Evolutionary conservation across 2,797 vertebrate genomes (phyloP).

Genomic region (Pseudochirops cupreus): DNA sequence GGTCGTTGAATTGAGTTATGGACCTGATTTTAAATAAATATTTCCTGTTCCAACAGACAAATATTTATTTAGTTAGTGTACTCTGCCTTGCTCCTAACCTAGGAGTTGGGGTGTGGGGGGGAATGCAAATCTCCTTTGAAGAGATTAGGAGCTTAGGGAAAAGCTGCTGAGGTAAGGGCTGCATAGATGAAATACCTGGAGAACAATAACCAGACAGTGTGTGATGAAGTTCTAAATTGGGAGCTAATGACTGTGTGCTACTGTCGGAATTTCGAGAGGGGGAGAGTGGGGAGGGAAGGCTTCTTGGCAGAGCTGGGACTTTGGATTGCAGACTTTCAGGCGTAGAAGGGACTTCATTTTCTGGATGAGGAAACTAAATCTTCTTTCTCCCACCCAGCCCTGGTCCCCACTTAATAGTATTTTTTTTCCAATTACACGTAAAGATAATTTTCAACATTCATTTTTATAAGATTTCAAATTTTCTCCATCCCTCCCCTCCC

Average conservation of each 20-base stretch:
- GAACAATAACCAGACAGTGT: neutral
- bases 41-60: neutral
- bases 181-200: neutral
- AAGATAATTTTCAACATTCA: neutral
- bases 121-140: neutral
- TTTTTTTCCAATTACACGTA: neutral
- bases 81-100: neutral
- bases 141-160: neutral
- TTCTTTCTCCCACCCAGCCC: neutral
- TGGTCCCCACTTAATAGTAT: too few relatives aligned
- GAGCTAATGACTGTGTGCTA: neutral
- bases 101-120: neutral
- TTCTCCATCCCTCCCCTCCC: neutral
- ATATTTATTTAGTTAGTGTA: neutral
- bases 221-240: neutral
- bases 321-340: neutral
- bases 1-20: neutral
- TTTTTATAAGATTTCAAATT: neutral
- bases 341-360: neutral
- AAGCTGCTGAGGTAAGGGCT: neutral
- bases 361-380: neutral
- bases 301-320: neutral
- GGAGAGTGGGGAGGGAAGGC: neutral
- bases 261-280: neutral
- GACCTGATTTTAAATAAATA: neutral